These are phyloP conservation scores for Natator depressus DNA, from an alignment of 2,113 vertebrate genomes.

Conservation along the genomic window DNA sequence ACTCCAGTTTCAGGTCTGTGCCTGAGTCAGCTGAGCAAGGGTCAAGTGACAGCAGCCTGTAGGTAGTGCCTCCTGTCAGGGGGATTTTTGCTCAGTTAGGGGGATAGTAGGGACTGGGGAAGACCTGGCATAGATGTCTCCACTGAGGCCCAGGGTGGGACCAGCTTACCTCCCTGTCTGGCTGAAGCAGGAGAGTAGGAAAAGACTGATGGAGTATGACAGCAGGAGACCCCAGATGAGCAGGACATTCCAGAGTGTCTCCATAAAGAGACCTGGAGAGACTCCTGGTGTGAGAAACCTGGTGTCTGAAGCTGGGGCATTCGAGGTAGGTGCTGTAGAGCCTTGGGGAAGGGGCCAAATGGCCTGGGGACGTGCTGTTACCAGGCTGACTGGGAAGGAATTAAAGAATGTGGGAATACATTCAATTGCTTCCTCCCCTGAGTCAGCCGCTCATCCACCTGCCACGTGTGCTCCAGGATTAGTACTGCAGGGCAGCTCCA, in stretches of 20 bases:
- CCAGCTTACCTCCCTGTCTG: background rate
- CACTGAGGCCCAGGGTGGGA: background rate
- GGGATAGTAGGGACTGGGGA: background rate
- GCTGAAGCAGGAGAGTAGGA: background rate
- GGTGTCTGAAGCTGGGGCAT: background rate
- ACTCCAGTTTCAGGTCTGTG: rapidly evolving
- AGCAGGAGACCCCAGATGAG: rapidly evolving
- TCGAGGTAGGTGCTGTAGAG: background rate
- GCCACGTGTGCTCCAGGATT: rapidly evolving
- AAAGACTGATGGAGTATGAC: too few relatives aligned
- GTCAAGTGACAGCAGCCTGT: background rate
- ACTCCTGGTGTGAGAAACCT: background rate
- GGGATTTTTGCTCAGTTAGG: rapidly evolving
- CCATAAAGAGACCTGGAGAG: rapidly evolving
- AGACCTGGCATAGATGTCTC: background rate
- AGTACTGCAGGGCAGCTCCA: background rate
- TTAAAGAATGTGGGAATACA: background rate
- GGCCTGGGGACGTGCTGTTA: background rate
- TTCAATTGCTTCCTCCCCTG: rapidly evolving
- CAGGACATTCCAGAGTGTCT: background rate
- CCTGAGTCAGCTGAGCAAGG: background rate
- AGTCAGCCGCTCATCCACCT: background rate
- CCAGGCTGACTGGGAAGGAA: background rate
- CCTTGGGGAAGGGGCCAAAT: rapidly evolving
- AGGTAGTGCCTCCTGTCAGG: rapidly evolving